A percentile compares a stretch with the other conserved stretches of the same genome.
Conservation (phyloP, 1,140 invertebrate genomes). For the Diploscapter pachys region DNA sequence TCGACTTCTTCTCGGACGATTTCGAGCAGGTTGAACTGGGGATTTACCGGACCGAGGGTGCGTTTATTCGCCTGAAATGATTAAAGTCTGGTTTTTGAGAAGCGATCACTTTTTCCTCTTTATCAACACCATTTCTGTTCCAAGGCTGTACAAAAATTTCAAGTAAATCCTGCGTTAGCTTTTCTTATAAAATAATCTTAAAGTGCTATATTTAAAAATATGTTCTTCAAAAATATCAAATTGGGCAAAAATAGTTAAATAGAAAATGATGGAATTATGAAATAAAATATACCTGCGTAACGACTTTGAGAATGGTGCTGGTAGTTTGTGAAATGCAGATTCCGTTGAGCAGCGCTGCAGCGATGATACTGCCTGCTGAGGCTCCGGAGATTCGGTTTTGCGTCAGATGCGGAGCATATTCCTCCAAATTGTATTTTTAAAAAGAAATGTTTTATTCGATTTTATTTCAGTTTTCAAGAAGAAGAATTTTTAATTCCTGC, state of each 20-base stretch:
- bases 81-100: slow-evolving; percentile 25
- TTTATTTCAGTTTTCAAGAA: not conserved
- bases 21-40: slow-evolving; percentile 85
- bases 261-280: slow-evolving; percentile 24
- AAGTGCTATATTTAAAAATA: too few species aligned
- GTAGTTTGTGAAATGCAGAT: slow-evolving; percentile 75
- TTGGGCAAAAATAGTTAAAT: too few species aligned
- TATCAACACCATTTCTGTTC: not conserved
- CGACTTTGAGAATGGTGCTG: slow-evolving; percentile 52
- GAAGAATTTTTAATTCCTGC: too few species aligned
- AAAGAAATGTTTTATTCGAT: not conserved
- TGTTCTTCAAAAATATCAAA: too few species aligned
- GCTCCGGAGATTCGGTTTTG: slow-evolving; percentile 89
- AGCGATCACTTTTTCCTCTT: not conserved
- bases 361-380: slow-evolving; percentile 91
- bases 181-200: too few species aligned
- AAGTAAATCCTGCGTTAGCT: too few species aligned
- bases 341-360: slow-evolving; percentile 85
- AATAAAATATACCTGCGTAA: slow-evolving; percentile 43
- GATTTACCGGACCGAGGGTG: slow-evolving; percentile 87
- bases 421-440: slow-evolving; percentile 70
- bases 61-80: slow-evolving; percentile 73
- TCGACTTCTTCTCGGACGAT: slow-evolving; percentile 78
- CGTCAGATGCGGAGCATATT: slow-evolving; percentile 89
- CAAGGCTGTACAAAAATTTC: too few species aligned